A percentile compares a stretch with the other conserved stretches of the same genome.
Evolutionary conservation across 2,113 vertebrate species (phyloP).

Genomic region (Oreochromis niloticus): DNA sequence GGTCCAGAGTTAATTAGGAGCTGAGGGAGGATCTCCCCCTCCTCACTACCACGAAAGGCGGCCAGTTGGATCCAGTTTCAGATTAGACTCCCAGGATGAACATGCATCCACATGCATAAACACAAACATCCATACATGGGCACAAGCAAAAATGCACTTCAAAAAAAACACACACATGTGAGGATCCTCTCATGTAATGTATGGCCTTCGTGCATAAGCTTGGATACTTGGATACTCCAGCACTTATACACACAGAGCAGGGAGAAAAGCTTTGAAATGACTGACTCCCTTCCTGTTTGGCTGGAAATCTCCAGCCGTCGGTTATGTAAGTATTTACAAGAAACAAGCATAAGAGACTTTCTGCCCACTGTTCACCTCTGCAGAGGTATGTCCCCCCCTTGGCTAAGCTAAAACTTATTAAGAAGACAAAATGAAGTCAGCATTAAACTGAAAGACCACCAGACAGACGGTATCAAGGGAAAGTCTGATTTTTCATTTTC

Average conservation of each 20-base stretch:
- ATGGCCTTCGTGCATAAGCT: not conserved
- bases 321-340: constrained; percentile 40
- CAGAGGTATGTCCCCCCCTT: constrained; percentile 25
- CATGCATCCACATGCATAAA: constrained; percentile 45
- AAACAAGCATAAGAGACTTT: constrained; percentile 1
- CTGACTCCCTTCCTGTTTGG: constrained; percentile 44
- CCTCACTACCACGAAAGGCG: constrained; percentile 11
- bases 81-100: constrained; percentile 66
- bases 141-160: not conserved
- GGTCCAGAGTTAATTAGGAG: constrained; percentile 72
- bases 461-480: constrained; percentile 27
- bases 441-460: constrained; percentile 4
- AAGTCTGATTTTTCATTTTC: constrained; percentile 22
- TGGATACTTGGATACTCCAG: not conserved
- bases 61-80: constrained; percentile 63
- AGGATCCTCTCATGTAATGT: constrained; percentile 7
- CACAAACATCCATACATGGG: constrained; percentile 18
- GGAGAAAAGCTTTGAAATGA: constrained; percentile 21
- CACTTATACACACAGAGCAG: not conserved
- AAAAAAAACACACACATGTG: not conserved
- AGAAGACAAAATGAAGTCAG: constrained; percentile 29
- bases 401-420: constrained; percentile 48
- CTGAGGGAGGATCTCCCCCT: constrained; percentile 48
- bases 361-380: constrained; percentile 32
- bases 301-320: not conserved